Conservation (phyloP, 2,113 vertebrate genomes). For the Pollachius pollachius region DNA sequence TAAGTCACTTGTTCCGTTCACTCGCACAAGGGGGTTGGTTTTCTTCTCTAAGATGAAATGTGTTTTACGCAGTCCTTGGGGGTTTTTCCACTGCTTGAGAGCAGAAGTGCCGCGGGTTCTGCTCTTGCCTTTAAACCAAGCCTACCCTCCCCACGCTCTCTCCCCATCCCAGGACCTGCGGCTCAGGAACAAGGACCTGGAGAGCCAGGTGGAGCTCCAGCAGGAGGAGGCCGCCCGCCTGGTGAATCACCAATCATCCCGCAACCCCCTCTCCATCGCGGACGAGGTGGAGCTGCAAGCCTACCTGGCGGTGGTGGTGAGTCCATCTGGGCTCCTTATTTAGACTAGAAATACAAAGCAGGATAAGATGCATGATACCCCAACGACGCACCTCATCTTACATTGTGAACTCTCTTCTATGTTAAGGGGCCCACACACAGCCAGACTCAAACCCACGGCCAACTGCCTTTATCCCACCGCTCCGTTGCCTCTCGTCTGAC, state of each 20-base stretch:
- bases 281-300: too few relatives aligned
- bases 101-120: neutral
- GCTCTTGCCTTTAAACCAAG: neutral
- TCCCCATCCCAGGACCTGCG: conserved; percentile 52
- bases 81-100: neutral
- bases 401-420: too few relatives aligned
- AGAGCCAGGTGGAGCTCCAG: conserved; percentile 41
- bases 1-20: conserved; percentile 4
- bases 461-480: too few relatives aligned
- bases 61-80: neutral
- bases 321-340: too few relatives aligned
- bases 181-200: conserved; percentile 40
- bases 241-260: neutral
- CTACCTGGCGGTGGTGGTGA: too few relatives aligned
- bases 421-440: too few relatives aligned
- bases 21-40: neutral
- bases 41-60: neutral
- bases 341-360: too few relatives aligned
- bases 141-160: conserved; percentile 6
- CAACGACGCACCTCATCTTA: too few relatives aligned
- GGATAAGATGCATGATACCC: too few relatives aligned
- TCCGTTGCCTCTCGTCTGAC: too few relatives aligned
- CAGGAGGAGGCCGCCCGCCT: conserved; percentile 47
- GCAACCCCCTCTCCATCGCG: too few relatives aligned
- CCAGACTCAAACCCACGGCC: too few relatives aligned